Evolutionary conservation across 1,140 invertebrate species (phyloP).

Genomic region (Platyscapa corneri): DNA sequence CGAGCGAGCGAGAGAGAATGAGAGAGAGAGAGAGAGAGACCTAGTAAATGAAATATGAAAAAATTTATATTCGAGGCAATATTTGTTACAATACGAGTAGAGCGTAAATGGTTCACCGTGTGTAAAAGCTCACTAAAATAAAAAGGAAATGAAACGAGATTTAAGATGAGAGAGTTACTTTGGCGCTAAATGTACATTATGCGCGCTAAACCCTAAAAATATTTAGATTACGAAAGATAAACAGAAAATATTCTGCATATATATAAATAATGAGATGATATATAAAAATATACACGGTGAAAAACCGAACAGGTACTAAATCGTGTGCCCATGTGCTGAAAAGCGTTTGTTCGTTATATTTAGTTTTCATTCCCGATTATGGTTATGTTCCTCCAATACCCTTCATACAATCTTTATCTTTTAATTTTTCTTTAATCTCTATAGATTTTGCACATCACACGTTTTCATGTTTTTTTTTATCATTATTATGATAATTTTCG

Average conservation of each 20-base stretch:
- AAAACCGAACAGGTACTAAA: slow-evolving; percentile 43
- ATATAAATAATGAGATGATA: slow-evolving; percentile 16
- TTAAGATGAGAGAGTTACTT: slow-evolving; percentile 5
- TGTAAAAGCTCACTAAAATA: slow-evolving; percentile 51
- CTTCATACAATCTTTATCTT: slow-evolving; percentile 27
- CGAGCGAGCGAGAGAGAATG: slow-evolving; percentile 40
- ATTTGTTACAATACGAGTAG: slow-evolving; percentile 72
- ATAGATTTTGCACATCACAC: slow-evolving; percentile 27
- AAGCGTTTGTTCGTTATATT: slow-evolving; percentile 7
- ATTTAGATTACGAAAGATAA: slow-evolving; percentile 20
- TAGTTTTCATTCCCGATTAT: slow-evolving; percentile 32
- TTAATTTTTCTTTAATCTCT: slow-evolving; percentile 27
- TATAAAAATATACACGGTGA: slow-evolving; percentile 10
- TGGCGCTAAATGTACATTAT: slow-evolving; percentile 17
- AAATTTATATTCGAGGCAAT: slow-evolving; percentile 73
- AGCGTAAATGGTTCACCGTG: slow-evolving; percentile 61
- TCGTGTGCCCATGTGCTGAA: slow-evolving; percentile 5
- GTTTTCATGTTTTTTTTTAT: slow-evolving; percentile 35
- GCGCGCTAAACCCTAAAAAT: slow-evolving; percentile 17
- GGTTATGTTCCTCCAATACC: slow-evolving; percentile 40
- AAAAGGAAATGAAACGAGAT: slow-evolving; percentile 11
- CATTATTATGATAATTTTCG: slow-evolving; percentile 53
- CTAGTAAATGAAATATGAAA: slow-evolving; percentile 43
- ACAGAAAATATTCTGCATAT: slow-evolving; percentile 13
- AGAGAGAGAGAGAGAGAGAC: slow-evolving; percentile 51